Percentiles rank a stretch among this genome's conserved stretches.
phyloP scores from a whole-genome alignment of 2,888 invertebrate species.

The Xanthorhoe designata region DNA sequence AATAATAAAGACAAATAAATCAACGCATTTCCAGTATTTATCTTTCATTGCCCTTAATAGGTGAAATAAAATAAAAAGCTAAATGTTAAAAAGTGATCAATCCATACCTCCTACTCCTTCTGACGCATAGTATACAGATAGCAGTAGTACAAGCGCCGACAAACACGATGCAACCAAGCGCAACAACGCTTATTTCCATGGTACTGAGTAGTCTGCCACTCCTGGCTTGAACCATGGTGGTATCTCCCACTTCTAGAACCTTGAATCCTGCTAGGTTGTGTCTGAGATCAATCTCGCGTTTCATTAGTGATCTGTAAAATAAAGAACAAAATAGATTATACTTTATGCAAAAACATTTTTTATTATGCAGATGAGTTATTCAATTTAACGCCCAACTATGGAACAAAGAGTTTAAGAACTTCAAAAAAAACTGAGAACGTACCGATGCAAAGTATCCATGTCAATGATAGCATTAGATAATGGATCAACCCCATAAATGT shows the following conservation, averaged over 20 bases:
- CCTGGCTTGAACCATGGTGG: conserved; percentile 69
- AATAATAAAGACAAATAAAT: not conserved
- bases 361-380: not conserved
- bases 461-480: conserved; percentile 92
- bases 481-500: conserved; percentile 94
- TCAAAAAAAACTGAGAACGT: conserved; percentile 54
- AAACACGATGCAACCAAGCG: conserved; percentile 92
- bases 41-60: too few species aligned
- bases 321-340: not conserved
- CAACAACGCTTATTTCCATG: conserved; percentile 92
- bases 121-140: conserved; percentile 90
- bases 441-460: conserved; percentile 92
- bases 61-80: not conserved
- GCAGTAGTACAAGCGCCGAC: conserved; percentile 92
- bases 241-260: conserved; percentile 87
- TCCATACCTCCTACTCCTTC: conserved; percentile 85
- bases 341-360: too few species aligned
- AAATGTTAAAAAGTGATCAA: conserved; percentile 13
- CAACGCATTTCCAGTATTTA: too few species aligned
- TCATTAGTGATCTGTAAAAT: conserved; percentile 85
- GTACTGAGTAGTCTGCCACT: conserved; percentile 84
- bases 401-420: not conserved
- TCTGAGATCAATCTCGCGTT: conserved; percentile 86
- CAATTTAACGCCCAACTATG: not conserved
- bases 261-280: conserved; percentile 88